Evolutionary conservation across 2,113 vertebrate species (phyloP).

Genomic region (Albula goreensis): DNA sequence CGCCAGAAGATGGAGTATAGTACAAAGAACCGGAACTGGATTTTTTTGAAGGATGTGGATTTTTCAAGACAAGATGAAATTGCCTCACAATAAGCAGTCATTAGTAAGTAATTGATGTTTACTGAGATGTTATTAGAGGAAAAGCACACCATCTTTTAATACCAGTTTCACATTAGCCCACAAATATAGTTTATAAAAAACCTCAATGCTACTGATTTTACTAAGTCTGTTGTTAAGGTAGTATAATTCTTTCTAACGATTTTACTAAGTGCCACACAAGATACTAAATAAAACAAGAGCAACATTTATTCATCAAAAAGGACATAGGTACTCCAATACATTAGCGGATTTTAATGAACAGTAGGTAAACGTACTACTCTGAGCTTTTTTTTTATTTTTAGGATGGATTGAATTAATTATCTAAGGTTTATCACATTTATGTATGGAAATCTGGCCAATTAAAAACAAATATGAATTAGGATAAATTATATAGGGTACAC

Average conservation of each 20-base stretch:
- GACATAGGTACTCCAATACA: too few relatives aligned
- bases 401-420: too few relatives aligned
- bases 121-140: not conserved
- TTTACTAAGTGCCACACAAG: not conserved
- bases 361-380: too few relatives aligned
- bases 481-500: not conserved
- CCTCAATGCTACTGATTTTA: not conserved
- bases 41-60: not conserved
- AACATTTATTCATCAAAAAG: not conserved
- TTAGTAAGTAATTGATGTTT: not conserved
- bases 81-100: not conserved
- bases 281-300: not conserved
- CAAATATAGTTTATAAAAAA: not conserved
- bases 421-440: too few relatives aligned
- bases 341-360: too few relatives aligned
- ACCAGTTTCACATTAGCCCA: not conserved
- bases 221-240: not conserved
- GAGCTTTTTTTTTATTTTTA: too few relatives aligned
- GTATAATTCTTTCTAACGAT: not conserved
- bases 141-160: not conserved
- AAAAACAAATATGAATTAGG: too few relatives aligned
- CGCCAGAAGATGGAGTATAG: not conserved
- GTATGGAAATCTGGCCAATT: too few relatives aligned
- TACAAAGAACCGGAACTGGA: constrained; percentile 31
- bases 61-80: not conserved